Evolutionary conservation across 2,888 invertebrate genomes (phyloP), one percentile per base, ranked within the genome.

Genomic region (Acanthacorydalis orientalis): DNA sequence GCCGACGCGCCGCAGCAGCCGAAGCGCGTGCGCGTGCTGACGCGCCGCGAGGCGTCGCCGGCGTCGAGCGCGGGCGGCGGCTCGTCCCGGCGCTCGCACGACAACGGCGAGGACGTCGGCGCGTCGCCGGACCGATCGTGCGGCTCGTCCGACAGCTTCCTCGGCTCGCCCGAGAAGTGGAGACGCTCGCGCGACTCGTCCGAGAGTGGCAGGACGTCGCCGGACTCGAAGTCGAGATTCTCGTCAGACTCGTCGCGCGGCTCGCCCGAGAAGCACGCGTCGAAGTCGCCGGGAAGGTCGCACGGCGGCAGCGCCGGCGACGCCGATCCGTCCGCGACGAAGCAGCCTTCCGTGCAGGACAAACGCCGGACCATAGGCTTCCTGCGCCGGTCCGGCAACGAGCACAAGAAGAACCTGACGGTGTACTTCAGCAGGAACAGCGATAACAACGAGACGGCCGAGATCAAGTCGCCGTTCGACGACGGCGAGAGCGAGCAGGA

Each of bases 381-480:
- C 14, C 37, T 37, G 9, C 37, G 14, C 7, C 37, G 37, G n/a
- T 12, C n/a, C 23, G 31, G 33, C 3, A 31, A 7, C 2, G 47
- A 47, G 23, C 7, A 8, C 12, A 47, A 47, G 23, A 47, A 47
- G 34, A 40, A 47, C 12, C 35, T 47, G 8, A 35, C 47, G 1
- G 47, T 47, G 11, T 40, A 47, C 35, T 47, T 47, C 23, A 33
- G 42, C 1, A 32, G 42, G 11, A 37, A 37, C 43, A 47, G 31
- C 16, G 47, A 47, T 2, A 43, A 35, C 35, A 32, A 33, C 6
- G 40, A 41, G 31, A 46, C 33, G 15, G 31, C 40, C 31, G 42
- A 42, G 16, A 42, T 42, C 8, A 42, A 42, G 8, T 42, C 42
- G 8, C 42, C 15, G n/a, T 8, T 4, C 23, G 16, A 9, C 1